A percentile compares a stretch with the other conserved stretches of the same genome.
These are phyloP conservation scores for Morelia viridis DNA, from an alignment of 2,797 vertebrate genomes.

Conservation along the genomic window DNA sequence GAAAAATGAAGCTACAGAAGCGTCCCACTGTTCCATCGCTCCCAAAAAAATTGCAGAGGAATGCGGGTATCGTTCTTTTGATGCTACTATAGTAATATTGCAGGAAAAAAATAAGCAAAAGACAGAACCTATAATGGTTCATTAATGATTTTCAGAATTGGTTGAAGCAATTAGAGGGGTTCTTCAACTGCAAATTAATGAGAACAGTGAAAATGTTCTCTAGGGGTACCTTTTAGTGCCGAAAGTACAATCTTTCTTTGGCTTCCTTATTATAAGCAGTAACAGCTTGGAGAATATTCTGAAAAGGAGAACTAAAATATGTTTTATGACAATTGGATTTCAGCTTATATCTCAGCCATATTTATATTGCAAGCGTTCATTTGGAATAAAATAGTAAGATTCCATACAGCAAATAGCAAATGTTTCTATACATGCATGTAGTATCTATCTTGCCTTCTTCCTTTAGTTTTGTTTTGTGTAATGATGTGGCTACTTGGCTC, in stretches of 20 bases:
- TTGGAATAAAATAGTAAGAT: not conserved
- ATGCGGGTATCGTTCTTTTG: not conserved
- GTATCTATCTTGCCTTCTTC: not conserved
- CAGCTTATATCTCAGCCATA: not conserved
- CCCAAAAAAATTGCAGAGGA: not conserved
- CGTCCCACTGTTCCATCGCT: not conserved
- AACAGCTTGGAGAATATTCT: not conserved
- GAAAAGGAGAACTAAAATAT: not conserved
- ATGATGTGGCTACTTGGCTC: not conserved
- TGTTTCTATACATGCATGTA: not conserved
- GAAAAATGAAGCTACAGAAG: not conserved
- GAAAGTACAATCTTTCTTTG: not conserved
- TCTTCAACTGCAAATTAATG: not conserved
- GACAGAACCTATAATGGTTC: not conserved
- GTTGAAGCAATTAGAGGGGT: not conserved
- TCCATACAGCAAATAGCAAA: not conserved
- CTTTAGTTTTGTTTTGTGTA: not conserved
- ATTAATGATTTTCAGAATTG: constrained; percentile 3
- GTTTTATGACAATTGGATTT: not conserved
- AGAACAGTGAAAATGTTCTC: not conserved
- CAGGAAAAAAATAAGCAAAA: constrained; percentile 2
- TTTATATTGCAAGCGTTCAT: not conserved
- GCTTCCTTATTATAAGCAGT: not conserved
- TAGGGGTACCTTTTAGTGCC: not conserved
- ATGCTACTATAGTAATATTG: not conserved